phyloP scores from a whole-genome alignment of 1,140 invertebrate genomes.

The Odontomachus brunneus region DNA sequence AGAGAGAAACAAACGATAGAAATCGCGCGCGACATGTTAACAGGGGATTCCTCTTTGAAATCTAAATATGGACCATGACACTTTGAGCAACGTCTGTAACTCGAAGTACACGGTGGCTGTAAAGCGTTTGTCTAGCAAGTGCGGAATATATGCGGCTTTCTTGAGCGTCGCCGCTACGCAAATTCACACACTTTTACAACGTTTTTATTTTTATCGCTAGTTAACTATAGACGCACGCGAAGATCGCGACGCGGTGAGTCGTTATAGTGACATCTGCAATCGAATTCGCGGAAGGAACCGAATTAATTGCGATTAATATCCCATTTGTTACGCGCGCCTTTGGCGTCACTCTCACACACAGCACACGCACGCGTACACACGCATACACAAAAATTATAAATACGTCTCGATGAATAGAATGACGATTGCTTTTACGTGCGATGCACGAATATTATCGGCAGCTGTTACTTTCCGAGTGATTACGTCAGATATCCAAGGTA shows the following conservation, averaged over 20 bases:
- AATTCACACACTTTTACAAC: not conserved
- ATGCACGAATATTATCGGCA: not conserved
- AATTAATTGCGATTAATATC: not conserved
- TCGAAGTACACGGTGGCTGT: not conserved
- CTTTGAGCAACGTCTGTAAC: not conserved
- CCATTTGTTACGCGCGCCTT: not conserved
- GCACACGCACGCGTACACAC: not conserved
- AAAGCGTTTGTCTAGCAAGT: not conserved
- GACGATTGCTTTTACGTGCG: not conserved
- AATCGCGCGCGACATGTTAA: not conserved
- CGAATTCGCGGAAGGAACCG: not conserved
- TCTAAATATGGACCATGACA: not conserved
- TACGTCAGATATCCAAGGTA: slow-evolving; percentile 36
- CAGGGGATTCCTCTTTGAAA: not conserved
- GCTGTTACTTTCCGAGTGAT: slow-evolving; percentile 1
- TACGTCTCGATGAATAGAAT: not conserved
- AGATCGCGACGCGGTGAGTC: not conserved
- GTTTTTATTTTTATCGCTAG: too few relatives aligned
- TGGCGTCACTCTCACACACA: too few relatives aligned
- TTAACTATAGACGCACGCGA: not conserved
- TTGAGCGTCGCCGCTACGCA: not conserved
- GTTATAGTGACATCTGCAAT: not conserved
- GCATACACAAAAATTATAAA: not conserved
- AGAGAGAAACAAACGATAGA: not conserved
- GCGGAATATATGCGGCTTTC: not conserved